phyloP scores from a whole-genome alignment of 2,113 vertebrate genomes.

The Nycticebus coucang region DNA sequence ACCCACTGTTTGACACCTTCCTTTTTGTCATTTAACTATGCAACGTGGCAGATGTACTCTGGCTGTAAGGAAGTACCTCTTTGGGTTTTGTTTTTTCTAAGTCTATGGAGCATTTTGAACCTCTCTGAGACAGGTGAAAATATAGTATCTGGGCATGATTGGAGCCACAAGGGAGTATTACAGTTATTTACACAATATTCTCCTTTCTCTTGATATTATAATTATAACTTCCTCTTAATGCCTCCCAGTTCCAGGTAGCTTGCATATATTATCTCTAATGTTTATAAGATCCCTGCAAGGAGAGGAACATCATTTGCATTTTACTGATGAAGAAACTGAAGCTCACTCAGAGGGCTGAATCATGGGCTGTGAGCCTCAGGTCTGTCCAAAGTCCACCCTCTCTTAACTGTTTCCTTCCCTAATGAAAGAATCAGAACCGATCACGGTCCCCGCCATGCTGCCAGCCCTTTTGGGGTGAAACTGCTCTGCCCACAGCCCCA shows the following conservation, averaged over 20 bases:
- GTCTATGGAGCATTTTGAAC: not conserved
- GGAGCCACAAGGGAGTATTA: not conserved
- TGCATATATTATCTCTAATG: not conserved
- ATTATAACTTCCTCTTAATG: not conserved
- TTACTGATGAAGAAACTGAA: not conserved
- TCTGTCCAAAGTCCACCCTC: not conserved
- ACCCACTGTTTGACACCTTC: not conserved
- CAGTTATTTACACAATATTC: not conserved
- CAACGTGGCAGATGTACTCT: not conserved
- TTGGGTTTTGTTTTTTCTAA: not conserved
- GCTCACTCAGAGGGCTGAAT: not conserved
- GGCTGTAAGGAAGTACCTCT: not conserved
- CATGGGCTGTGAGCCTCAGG: too few relatives aligned
- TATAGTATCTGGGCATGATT: not conserved
- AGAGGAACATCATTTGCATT: not conserved
- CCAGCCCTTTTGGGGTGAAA: not conserved
- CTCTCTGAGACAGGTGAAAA: not conserved
- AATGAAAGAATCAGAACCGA: fast-evolving
- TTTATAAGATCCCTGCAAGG: not conserved
- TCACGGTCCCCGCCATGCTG: not conserved
- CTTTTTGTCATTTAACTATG: not conserved
- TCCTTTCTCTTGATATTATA: not conserved
- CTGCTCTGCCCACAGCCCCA: not conserved
- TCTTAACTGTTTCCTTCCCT: not conserved
- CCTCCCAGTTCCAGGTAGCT: not conserved